phyloP scores from a whole-genome alignment of 2,113 vertebrate species.

The Pagrus major region DNA sequence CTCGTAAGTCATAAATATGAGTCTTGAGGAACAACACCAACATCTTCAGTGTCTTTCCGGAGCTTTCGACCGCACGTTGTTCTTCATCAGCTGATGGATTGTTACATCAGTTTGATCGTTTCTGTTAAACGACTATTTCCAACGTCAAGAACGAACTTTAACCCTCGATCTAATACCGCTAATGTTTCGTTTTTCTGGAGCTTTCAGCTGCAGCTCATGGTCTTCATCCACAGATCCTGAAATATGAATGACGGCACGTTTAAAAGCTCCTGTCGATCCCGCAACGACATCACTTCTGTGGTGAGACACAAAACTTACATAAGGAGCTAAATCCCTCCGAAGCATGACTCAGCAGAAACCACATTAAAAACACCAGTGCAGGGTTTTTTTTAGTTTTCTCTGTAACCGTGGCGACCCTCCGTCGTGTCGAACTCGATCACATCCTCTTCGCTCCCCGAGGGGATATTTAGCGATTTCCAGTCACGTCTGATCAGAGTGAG shows the following conservation, averaged over 20 bases:
- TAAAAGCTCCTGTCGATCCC: neutral
- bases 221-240: neutral
- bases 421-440: slow-evolving; percentile 14
- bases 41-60: too few relatives aligned
- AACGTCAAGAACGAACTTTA: neutral
- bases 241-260: too few relatives aligned
- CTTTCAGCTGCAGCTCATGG: neutral
- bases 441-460: neutral
- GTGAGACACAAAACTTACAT: neutral
- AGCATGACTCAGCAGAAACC: neutral
- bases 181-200: neutral
- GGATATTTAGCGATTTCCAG: slow-evolving; percentile 39
- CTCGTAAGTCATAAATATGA: too few relatives aligned
- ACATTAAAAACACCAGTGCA: neutral
- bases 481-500: slow-evolving; percentile 35
- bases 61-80: too few relatives aligned
- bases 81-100: too few relatives aligned
- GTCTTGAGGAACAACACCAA: too few relatives aligned
- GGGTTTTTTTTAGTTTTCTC: slow-evolving; percentile 1
- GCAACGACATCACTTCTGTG: neutral
- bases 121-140: neutral
- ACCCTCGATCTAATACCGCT: too few relatives aligned
- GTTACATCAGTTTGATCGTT: too few relatives aligned
- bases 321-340: neutral
- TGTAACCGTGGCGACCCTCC: neutral